Evolutionary conservation across 1,140 invertebrate species (phyloP), one percentile per base, ranked within the genome.

Genomic region (Lysiphlebus fabarum): DNA sequence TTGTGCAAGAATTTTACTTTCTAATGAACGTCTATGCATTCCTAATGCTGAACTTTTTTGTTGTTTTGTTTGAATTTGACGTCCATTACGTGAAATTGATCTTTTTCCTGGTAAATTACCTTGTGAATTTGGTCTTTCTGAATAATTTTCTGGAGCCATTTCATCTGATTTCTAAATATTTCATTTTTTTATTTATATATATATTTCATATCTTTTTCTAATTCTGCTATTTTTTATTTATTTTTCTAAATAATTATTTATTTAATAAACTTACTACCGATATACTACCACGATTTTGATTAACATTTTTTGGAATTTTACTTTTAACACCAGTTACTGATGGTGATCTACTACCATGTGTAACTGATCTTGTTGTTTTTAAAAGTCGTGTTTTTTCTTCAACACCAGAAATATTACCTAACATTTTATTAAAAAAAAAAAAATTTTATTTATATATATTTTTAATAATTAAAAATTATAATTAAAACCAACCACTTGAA

Each of bases 1-100:
- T 44, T 72, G 75, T 0, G 42, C 47, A 0, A 34, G 58, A 34
- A 69, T 72, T 38, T 73, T 67, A 42, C 65, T 70, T 38, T 75
- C 72, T 2, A 73, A 33, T 0, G 59, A 17, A 7, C 68, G 65
- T 53, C 62, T 72, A 33, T 63, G 51, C 12, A 47, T 54, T 0
- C 40, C 38, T 1, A 50, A 42, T 12, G 61, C 1, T 11, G 40
- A 17, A 10, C 17, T 9, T n/a, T 49, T 43, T 0, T 8, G 9
- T n/a, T n/a, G n/a, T 33, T 50, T 48, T 53, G 58, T 64, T 8
- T 1, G 2, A 26, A 26, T 26, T 26, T 1, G 17, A 26, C 17
- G 17, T 26, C 17, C 17, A 26, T 26, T 26, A 2, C 17, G 17
- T 26, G 26, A 51, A 51, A 51, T 37, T 37, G 6, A 37, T 37